A percentile compares a stretch with the other conserved stretches of the same genome.
Conservation (phyloP, 2,113 vertebrate genomes). For the Centropus unirufus region DNA sequence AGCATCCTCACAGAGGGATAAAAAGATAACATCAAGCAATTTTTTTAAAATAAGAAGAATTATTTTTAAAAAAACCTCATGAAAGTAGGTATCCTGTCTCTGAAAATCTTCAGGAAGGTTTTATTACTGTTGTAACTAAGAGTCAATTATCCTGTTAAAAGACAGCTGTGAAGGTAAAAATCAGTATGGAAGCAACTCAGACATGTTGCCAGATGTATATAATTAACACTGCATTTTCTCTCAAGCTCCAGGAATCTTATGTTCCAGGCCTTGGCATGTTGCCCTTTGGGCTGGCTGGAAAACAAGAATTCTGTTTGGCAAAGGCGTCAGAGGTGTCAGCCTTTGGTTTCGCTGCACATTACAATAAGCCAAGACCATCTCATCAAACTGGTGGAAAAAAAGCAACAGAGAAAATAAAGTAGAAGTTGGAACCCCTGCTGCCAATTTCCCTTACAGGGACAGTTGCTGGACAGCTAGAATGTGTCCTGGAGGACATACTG, state of each 20-base stretch:
- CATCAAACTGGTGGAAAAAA: not conserved
- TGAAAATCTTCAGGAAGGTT: slow-evolving; percentile 1
- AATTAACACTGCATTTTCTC: not conserved
- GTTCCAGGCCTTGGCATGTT: not conserved
- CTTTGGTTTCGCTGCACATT: not conserved
- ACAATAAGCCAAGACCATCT: not conserved
- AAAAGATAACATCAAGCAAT: not conserved
- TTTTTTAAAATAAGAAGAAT: not conserved
- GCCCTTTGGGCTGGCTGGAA: slow-evolving; percentile 1
- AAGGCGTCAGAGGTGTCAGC: not conserved
- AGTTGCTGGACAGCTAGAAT: not conserved
- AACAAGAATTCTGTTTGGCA: not conserved
- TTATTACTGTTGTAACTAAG: not conserved
- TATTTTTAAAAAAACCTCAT: not conserved
- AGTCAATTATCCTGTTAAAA: slow-evolving; percentile 23
- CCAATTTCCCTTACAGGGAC: not conserved
- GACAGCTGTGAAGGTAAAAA: slow-evolving; percentile 1
- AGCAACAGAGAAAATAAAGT: not conserved
- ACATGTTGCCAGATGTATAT: not conserved
- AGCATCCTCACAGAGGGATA: not conserved
- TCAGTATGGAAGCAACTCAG: not conserved
- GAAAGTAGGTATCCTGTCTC: not conserved
- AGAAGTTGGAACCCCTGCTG: not conserved
- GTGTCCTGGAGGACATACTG: not conserved
- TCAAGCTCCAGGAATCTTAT: not conserved